Evolutionary conservation across 2,113 vertebrate species (phyloP), one percentile per base, ranked within the genome.

Genomic region (Brevimyrus niger): DNA sequence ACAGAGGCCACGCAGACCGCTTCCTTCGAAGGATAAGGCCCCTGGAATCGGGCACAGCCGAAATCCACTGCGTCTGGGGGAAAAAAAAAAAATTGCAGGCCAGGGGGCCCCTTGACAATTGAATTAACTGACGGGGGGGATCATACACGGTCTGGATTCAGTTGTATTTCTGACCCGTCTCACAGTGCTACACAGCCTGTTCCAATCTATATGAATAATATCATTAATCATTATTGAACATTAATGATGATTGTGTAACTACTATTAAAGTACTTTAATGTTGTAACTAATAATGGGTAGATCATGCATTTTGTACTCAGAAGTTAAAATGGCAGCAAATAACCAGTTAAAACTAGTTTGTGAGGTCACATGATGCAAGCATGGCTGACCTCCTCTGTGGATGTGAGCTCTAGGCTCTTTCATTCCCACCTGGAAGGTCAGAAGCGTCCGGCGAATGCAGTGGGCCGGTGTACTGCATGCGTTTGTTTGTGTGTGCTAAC

Each of bases 401-500:
- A 73, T n/a, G 13, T 11, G 47, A 48, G 47, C 4, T 50, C 10
- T n/a, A 23, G 44, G 53, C 53, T 55, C 19, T 44, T 47, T 47
- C 42, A 42, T 85, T 48, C 46, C 38, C 35, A 9, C 76, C 38
- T 17, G 38, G 9, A 47, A 19, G 4, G 31, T 35, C 13, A 8
- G 35, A 80, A 42, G 8, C 10, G 17, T 35, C 89, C 73, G 87
- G 91, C n/a, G 92, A 93, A 91, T 92, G 92, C 94, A 92, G 92
- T 91, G 88, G 91, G 88, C 91, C 89, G 91, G 91, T 89, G 92
- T 93, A 91, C 51, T 91, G 94, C 94, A 95, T 94, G 94, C 92
- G 82, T 84, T 91, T 91, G 48, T 69, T 93, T 93, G 94, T 91
- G 92, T 91, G 92, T 91, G 94, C 94, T 96, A 95, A 97, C 96